Conservation (phyloP, 2,797 vertebrate genomes). For the Cirrhinus molitorella region DNA sequence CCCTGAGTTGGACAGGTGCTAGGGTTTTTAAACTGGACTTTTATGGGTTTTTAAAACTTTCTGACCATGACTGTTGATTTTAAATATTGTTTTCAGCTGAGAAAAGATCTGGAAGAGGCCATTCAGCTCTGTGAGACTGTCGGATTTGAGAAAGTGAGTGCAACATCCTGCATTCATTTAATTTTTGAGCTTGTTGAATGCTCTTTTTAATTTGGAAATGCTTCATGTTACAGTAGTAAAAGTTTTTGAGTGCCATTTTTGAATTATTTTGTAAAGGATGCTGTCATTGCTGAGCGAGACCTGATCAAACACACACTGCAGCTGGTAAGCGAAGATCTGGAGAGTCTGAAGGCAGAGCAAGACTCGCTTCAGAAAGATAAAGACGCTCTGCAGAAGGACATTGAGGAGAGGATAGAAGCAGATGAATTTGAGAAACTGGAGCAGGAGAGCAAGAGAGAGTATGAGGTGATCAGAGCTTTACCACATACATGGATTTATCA, state of each 20-base stretch:
- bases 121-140: slow-evolving; percentile 85
- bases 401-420: slow-evolving; percentile 81
- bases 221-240: not conserved
- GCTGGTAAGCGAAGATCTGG: slow-evolving; percentile 25
- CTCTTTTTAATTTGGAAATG: not conserved
- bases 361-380: slow-evolving; percentile 68
- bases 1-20: too few species aligned
- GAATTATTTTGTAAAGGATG: slow-evolving; percentile 64
- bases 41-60: not conserved
- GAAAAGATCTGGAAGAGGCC: slow-evolving; percentile 80
- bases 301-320: slow-evolving; percentile 52
- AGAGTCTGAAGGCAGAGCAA: slow-evolving; percentile 62
- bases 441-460: slow-evolving; percentile 80
- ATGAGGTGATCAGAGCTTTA: slow-evolving; percentile 80
- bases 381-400: slow-evolving; percentile 64
- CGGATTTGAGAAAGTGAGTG: slow-evolving; percentile 81
- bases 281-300: slow-evolving; percentile 67
- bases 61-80: not conserved
- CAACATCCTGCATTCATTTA: not conserved
- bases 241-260: not conserved
- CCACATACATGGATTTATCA: too few species aligned
- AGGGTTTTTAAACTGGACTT: too few species aligned
- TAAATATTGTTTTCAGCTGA: slow-evolving; percentile 67
- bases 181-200: not conserved
- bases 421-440: slow-evolving; percentile 89